Conservation (phyloP, 2,797 vertebrate genomes). For the Sebastes wilsoni region DNA sequence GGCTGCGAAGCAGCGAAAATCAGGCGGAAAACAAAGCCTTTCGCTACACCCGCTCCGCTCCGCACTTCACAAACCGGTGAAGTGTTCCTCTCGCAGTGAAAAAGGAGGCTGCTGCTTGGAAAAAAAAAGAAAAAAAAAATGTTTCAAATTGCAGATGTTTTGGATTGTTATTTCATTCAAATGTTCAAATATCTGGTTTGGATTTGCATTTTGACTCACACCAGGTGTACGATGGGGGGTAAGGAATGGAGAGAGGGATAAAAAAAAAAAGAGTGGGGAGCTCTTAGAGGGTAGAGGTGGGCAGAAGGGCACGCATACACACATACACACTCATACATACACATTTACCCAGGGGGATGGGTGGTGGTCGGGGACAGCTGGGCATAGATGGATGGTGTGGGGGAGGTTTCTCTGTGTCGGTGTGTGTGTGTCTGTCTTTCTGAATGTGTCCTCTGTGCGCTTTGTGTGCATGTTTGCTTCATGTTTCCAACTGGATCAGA, state of each 20-base stretch:
- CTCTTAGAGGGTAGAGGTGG: constrained; percentile 49
- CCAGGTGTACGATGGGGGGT: neutral
- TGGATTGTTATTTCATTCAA: neutral
- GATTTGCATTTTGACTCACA: constrained; percentile 25
- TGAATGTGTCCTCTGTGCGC: constrained; percentile 30
- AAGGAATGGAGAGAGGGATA: neutral
- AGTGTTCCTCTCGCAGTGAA: constrained; percentile 4
- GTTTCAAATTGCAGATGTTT: neutral
- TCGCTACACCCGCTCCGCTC: neutral
- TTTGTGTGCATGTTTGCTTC: constrained; percentile 10
- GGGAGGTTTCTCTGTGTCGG: constrained; percentile 46
- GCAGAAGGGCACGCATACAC: constrained; percentile 51
- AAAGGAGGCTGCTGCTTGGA: neutral
- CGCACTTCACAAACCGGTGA: neutral
- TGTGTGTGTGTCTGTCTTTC: constrained; percentile 26
- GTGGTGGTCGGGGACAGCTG: constrained; percentile 62
- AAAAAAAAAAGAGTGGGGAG: neutral
- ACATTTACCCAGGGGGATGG: constrained; percentile 58
- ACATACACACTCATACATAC: neutral
- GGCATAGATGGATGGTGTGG: constrained; percentile 64
- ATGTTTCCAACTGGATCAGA: neutral
- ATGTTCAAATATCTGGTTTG: constrained; percentile 24
- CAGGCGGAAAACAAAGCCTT: constrained; percentile 36
- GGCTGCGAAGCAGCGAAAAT: constrained; percentile 9
- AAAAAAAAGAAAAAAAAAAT: neutral